Evolutionary conservation across 1,140 invertebrate genomes (phyloP).

Genomic region (Drosophila pruinosa): DNA sequence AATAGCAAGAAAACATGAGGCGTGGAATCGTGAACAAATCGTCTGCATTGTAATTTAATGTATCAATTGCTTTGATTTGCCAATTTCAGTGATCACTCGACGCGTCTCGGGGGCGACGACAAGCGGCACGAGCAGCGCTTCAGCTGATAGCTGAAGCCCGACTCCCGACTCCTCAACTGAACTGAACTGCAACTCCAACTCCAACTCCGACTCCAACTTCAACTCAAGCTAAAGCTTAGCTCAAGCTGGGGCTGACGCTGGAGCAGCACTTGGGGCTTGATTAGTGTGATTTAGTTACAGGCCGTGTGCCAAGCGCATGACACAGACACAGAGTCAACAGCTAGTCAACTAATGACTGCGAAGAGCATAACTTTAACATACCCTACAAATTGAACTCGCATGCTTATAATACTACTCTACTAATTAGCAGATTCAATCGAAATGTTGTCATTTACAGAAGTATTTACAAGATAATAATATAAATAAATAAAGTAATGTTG

Average conservation of each 20-base stretch:
- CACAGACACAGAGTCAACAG: conserved; percentile 48
- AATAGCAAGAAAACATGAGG: conserved; percentile 49
- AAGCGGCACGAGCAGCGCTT: conserved; percentile 66
- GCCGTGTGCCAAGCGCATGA: conserved; percentile 79
- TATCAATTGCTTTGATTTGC: conserved; percentile 82
- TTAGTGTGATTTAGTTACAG: conserved; percentile 82
- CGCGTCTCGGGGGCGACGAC: conserved; percentile 67
- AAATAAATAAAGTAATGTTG: too few relatives aligned
- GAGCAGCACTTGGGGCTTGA: conserved; percentile 75
- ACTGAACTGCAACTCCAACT: background rate
- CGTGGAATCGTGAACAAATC: conserved; percentile 79
- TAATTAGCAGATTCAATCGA: too few relatives aligned
- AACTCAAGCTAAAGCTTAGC: conserved; percentile 15
- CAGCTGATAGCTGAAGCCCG: conserved; percentile 14
- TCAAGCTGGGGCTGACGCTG: conserved; percentile 17
- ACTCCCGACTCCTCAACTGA: background rate
- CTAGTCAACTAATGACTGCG: background rate
- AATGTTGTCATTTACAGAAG: too few relatives aligned
- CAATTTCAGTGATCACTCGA: conserved; percentile 69
- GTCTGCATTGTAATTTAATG: conserved; percentile 81
- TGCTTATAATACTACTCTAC: background rate
- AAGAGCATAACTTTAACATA: background rate
- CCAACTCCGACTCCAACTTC: background rate
- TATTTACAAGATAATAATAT: too few relatives aligned
- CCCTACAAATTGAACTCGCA: background rate